Evolutionary conservation across 2,797 vertebrate genomes (phyloP).

Genomic region (Leptatherina wallacei): DNA sequence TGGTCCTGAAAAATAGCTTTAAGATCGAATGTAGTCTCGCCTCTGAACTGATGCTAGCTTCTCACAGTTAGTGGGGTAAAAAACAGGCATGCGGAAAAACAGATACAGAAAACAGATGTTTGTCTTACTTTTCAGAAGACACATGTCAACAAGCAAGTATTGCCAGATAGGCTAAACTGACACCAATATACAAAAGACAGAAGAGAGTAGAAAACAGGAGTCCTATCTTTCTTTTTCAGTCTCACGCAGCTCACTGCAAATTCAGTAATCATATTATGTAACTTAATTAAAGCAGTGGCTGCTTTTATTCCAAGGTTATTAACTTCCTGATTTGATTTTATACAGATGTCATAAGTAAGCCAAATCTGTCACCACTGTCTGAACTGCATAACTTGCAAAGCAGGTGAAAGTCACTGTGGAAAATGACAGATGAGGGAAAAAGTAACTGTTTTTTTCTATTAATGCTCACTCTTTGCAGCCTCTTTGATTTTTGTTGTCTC

Average conservation of each 20-base stretch:
- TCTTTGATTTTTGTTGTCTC: neutral
- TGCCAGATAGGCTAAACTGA: constrained; percentile 64
- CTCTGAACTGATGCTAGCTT: constrained; percentile 62
- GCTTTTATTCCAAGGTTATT: constrained; percentile 13
- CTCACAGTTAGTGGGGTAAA: constrained; percentile 60
- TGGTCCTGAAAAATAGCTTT: constrained; percentile 30
- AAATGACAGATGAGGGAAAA: constrained; percentile 20
- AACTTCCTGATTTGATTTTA: constrained; percentile 28
- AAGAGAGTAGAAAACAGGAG: neutral
- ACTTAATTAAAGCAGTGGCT: neutral
- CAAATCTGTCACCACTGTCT: constrained; percentile 6
- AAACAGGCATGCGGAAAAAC: constrained; percentile 42
- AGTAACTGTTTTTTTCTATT: neutral
- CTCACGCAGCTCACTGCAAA: neutral
- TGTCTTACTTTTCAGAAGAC: constrained; percentile 76
- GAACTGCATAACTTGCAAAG: constrained; percentile 23
- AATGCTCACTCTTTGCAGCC: neutral
- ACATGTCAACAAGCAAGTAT: constrained; percentile 68
- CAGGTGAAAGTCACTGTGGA: constrained; percentile 11
- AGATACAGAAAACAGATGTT: constrained; percentile 80
- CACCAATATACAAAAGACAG: constrained; percentile 31
- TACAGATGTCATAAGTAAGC: constrained; percentile 17
- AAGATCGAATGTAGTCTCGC: constrained; percentile 40
- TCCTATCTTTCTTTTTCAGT: neutral
- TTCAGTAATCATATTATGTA: constrained; percentile 14